Evolutionary conservation across 1,140 invertebrate genomes (phyloP), one percentile per base, ranked within the genome.

Genomic region (Drosophila ercepeae): DNA sequence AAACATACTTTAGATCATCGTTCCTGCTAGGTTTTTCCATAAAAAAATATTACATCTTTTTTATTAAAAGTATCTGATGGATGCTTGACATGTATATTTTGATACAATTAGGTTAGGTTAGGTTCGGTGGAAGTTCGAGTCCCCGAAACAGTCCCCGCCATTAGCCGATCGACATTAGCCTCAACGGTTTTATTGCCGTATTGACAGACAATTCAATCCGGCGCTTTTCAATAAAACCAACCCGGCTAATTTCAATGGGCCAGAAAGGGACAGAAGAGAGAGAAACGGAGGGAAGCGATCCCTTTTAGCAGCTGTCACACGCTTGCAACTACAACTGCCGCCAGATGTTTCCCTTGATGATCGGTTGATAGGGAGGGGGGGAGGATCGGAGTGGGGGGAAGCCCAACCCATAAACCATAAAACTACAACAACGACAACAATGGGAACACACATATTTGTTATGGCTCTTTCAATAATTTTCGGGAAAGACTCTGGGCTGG

Each of bases 401-500:
- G 67, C 72, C 82, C 70, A 79, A 63, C 75, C 65, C 60, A 79
- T 72, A 84, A 84, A 75, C 79, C 50, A 86, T 84, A 79, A 78
- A 78, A 79, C 45, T n/a, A n/a, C n/a, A n/a, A n/a, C n/a, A n/a
- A 55, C 57, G 60, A 46, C 53, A 69, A 69, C 52, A 69, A 64
- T 59, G 57, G 52, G 59, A 41, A 61, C 51, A 65, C 46, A 61
- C 51, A 65, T 76, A 67, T 84, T 64, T 76, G 77, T 84, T 86
- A 86, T 81, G 81, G 76, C 76, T 84, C 82, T 76, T 86, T 86
- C 77, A 75, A 79, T 81, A 73, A 84, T 79, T 78, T 79, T 86
- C 41, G 61, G 59, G 39, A 68, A 42, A 29, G 27, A 50, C 4
- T 9, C 23, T 25, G 59, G 29, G 57, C 16, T 39, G 21, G 41